A percentile compares a stretch with the other conserved stretches of the same genome.
Conservation (phyloP, 2,113 vertebrate species). For the Platysteira castanea region DNA sequence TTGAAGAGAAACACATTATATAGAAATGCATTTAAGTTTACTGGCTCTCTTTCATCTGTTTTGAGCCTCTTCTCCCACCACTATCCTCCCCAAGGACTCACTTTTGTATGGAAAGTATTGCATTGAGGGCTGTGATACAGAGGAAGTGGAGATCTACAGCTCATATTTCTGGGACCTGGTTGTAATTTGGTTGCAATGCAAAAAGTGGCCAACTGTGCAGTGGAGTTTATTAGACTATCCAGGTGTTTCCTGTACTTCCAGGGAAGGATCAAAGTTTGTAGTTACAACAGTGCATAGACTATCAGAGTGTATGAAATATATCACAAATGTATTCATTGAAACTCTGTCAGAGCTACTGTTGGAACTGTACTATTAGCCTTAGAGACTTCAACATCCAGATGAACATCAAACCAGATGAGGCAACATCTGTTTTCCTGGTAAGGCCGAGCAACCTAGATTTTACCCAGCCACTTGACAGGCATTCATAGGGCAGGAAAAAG, state of each 20-base stretch:
- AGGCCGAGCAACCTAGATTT: conserved; percentile 35
- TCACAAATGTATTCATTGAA: conserved; percentile 63
- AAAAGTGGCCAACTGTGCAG: conserved; percentile 50
- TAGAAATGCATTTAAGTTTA: conserved; percentile 15
- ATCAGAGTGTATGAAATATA: conserved; percentile 58
- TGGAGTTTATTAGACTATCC: conserved; percentile 59
- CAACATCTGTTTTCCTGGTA: conserved; percentile 61
- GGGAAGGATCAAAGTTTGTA: conserved; percentile 66
- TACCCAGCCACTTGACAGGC: conserved; percentile 2
- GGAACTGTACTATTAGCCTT: conserved; percentile 64
- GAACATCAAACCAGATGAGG: conserved; percentile 58
- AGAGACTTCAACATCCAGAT: conserved; percentile 57
- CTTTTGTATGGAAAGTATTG: background rate
- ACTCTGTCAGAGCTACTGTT: conserved; percentile 67
- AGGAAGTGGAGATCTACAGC: conserved; percentile 52
- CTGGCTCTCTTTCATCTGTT: conserved; percentile 29
- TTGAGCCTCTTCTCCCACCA: background rate
- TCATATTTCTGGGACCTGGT: conserved; percentile 59
- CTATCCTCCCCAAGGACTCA: background rate
- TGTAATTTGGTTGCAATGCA: conserved; percentile 57
- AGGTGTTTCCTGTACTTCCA: conserved; percentile 66
- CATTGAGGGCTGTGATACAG: background rate
- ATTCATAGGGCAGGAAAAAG: background rate
- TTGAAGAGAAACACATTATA: background rate
- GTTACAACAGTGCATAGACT: conserved; percentile 58